phyloP scores from a whole-genome alignment of 2,888 invertebrate species.

The Drosophila peninsularis region DNA sequence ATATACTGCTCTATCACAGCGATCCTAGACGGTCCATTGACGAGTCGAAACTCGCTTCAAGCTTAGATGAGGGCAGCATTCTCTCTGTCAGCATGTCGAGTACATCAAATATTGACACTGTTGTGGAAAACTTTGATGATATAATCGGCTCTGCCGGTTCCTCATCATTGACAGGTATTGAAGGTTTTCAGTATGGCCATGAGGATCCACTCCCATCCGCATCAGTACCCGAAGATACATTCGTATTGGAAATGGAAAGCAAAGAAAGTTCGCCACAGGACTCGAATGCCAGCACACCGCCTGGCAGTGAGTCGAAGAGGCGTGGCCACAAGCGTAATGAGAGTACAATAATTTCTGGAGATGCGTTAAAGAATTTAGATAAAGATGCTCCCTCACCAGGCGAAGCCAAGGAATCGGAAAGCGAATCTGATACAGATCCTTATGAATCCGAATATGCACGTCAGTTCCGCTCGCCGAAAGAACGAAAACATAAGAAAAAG shows the following conservation, averaged over 20 bases:
- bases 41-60: conserved; percentile 86
- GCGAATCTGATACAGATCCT: conserved; percentile 85
- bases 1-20: conserved; percentile 78
- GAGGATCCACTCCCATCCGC: conserved; percentile 68
- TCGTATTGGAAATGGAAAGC: conserved; percentile 75
- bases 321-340: conserved; percentile 87
- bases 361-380: conserved; percentile 75
- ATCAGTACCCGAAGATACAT: conserved; percentile 76
- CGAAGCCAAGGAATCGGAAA: conserved; percentile 85
- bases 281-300: conserved; percentile 65
- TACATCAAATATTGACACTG: conserved; percentile 86
- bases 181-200: conserved; percentile 75
- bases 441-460: conserved; percentile 85
- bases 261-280: conserved; percentile 77
- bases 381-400: conserved; percentile 70
- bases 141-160: conserved; percentile 83
- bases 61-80: conserved; percentile 87
- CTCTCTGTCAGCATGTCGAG: conserved; percentile 87
- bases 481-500: conserved; percentile 82
- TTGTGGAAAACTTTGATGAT: conserved; percentile 84
- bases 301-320: conserved; percentile 76
- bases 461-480: conserved; percentile 83
- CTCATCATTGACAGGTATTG: conserved; percentile 83
- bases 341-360: conserved; percentile 84
- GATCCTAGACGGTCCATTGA: conserved; percentile 80